Evolutionary conservation across 1,140 invertebrate species (phyloP).

Genomic region (Drosophila arizonae): DNA sequence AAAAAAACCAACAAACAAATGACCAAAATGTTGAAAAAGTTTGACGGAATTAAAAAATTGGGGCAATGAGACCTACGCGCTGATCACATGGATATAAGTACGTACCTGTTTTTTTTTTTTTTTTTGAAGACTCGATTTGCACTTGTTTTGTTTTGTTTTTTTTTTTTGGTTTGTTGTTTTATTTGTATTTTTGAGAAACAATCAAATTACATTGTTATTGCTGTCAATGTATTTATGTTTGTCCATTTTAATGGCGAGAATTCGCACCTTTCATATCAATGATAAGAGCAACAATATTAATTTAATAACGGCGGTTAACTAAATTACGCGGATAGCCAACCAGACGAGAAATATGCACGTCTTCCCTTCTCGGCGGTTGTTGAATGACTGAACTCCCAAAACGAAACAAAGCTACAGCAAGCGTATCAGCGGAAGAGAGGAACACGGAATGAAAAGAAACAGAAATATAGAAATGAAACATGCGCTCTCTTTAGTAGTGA

Average conservation of each 20-base stretch:
- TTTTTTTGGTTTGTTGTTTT: conserved; percentile 18
- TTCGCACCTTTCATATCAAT: conserved; percentile 8
- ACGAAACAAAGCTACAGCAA: too few relatives aligned
- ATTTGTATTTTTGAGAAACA: conserved; percentile 11
- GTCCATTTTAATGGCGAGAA: conserved; percentile 45
- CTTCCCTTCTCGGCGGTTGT: background rate
- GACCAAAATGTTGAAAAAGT: too few relatives aligned
- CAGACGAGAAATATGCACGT: conserved; percentile 11
- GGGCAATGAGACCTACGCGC: conserved; percentile 35
- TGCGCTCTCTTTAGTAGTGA: too few relatives aligned
- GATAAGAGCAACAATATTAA: background rate
- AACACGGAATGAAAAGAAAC: too few relatives aligned
- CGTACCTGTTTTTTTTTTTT: conserved; percentile 32
- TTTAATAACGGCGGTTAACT: background rate
- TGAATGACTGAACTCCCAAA: too few relatives aligned
- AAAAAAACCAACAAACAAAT: too few relatives aligned
- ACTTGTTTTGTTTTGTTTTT: conserved; percentile 13
- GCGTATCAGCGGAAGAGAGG: too few relatives aligned
- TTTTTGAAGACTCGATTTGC: conserved; percentile 17
- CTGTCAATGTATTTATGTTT: conserved; percentile 45
- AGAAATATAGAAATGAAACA: too few relatives aligned
- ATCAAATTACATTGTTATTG: conserved; percentile 43
- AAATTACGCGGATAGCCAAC: background rate
- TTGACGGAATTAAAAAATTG: conserved; percentile 15
- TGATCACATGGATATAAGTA: conserved; percentile 4